phyloP scores from a whole-genome alignment of 2,888 invertebrate species.

The Machimus rusticus region DNA sequence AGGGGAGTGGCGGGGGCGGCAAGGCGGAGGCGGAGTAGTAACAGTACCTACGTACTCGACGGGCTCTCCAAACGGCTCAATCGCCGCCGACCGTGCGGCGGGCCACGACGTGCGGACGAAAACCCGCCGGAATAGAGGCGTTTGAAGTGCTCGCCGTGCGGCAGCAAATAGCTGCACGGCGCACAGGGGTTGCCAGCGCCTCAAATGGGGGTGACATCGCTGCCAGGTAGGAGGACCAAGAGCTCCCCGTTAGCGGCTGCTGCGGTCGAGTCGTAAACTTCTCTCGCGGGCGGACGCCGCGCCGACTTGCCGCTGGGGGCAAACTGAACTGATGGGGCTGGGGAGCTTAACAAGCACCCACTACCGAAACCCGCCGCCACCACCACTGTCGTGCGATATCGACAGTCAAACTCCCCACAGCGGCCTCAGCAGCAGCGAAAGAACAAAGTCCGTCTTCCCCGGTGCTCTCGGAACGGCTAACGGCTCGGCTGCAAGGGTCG shows the following conservation, averaged over 20 bases:
- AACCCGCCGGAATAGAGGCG: background rate
- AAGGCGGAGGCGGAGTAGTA: background rate
- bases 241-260: background rate
- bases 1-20: background rate
- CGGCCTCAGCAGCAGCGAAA: background rate
- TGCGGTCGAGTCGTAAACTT: background rate
- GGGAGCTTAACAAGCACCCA: background rate
- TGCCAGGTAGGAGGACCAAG: conserved; percentile 24
- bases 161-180: background rate
- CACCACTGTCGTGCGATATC: background rate
- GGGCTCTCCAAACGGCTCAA: background rate
- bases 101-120: background rate
- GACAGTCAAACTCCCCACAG: background rate
- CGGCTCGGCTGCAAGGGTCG: background rate
- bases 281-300: background rate
- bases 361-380: background rate
- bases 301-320: background rate
- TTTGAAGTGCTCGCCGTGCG: background rate
- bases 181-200: background rate
- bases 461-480: background rate
- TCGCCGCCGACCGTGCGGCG: background rate
- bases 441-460: background rate
- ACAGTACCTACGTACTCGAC: background rate
- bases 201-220: background rate
- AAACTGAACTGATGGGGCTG: background rate